These are phyloP conservation scores for Sebastes vulpes DNA, from an alignment of 2,797 vertebrate genomes.

Conservation along the genomic window DNA sequence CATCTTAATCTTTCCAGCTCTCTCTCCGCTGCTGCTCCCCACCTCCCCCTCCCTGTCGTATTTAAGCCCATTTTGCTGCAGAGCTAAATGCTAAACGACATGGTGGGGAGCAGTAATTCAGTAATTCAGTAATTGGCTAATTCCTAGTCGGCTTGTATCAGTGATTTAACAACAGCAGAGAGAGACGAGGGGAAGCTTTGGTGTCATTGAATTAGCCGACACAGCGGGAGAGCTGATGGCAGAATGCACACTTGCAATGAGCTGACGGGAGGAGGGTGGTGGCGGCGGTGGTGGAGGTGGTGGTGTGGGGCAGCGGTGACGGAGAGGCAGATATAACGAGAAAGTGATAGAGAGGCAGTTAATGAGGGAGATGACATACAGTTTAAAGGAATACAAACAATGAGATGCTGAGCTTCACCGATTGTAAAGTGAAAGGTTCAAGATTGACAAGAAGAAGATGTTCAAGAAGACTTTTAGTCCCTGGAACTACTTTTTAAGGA, in stretches of 20 bases:
- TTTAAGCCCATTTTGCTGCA: constrained; percentile 18
- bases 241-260: background rate
- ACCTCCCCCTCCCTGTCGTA: background rate
- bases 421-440: background rate
- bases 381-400: background rate
- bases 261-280: background rate
- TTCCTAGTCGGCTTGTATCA: constrained; percentile 60
- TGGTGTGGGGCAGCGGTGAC: background rate
- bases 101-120: constrained; percentile 45
- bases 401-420: background rate
- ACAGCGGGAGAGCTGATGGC: constrained; percentile 13
- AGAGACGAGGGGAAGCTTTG: constrained; percentile 37
- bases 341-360: background rate
- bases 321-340: background rate
- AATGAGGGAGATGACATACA: background rate
- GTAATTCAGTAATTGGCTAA: constrained; percentile 62
- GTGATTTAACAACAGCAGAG: constrained; percentile 50
- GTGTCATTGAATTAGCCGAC: constrained; percentile 37
- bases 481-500: no score
- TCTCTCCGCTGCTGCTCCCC: background rate
- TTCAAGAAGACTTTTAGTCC: background rate
- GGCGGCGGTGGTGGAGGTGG: no score
- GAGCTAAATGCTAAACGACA: constrained; percentile 41
- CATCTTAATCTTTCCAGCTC: background rate
- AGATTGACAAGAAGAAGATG: background rate